Percentiles rank a stretch among this genome's conserved stretches.
Conservation (phyloP, 2,888 invertebrate species). For the Dromius quadrimaculatus region DNA sequence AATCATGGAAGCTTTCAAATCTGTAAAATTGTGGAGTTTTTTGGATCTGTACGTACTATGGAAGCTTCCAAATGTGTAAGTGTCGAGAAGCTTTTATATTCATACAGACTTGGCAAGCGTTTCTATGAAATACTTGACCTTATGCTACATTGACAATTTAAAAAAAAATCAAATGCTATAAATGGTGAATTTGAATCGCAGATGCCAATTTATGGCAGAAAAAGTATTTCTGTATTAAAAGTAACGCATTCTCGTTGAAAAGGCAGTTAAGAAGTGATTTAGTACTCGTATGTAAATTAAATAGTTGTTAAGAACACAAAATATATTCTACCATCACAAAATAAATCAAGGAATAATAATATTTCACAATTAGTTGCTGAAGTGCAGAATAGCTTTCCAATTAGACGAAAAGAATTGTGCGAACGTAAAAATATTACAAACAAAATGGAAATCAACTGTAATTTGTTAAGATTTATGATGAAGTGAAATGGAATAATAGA, state of each 20-base stretch:
- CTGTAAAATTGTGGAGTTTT: too few species aligned
- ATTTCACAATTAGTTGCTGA: constrained; percentile 60
- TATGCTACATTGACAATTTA: too few species aligned
- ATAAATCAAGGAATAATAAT: constrained; percentile 57
- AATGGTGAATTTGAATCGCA: too few species aligned
- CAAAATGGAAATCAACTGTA: constrained; percentile 21
- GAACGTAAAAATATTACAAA: constrained; percentile 30
- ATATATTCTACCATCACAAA: constrained; percentile 53
- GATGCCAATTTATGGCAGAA: too few species aligned
- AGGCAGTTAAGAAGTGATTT: constrained; percentile 26
- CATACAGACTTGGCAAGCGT: too few species aligned
- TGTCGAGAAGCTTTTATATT: too few species aligned
- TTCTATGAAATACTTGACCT: too few species aligned
- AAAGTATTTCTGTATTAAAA: too few species aligned
- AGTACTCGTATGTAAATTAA: constrained; percentile 30
- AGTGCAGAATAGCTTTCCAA: constrained; percentile 57
- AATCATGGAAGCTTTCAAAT: too few species aligned
- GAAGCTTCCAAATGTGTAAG: too few species aligned
- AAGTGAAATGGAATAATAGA: not conserved
- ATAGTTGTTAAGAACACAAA: constrained; percentile 29
- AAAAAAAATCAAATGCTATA: too few species aligned
- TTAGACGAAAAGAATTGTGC: constrained; percentile 53
- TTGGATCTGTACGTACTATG: too few species aligned
- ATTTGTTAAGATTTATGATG: constrained; percentile 16
- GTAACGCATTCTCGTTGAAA: not conserved